Conservation (phyloP, 2,113 vertebrate species). For the Coreoperca whiteheadi region DNA sequence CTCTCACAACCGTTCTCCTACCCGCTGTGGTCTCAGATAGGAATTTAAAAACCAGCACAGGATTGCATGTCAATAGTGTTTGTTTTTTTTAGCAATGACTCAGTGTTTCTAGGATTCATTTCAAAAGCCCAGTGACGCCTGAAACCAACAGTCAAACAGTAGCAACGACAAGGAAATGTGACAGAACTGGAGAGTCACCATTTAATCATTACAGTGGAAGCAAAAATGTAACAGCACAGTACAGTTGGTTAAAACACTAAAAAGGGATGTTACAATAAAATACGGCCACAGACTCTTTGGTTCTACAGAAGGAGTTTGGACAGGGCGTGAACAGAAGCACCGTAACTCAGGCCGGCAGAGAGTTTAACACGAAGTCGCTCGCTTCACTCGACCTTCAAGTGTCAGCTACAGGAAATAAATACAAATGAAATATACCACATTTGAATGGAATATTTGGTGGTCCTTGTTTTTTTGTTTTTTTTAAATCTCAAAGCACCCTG, state of each 20-base stretch:
- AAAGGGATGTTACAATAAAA: constrained; percentile 68
- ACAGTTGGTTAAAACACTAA: constrained; percentile 75
- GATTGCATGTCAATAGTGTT: not conserved
- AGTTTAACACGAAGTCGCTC: constrained; percentile 67
- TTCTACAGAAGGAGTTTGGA: constrained; percentile 61
- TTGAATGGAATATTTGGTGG: constrained; percentile 76
- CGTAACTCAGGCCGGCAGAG: constrained; percentile 61
- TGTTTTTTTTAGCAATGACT: fast-evolving
- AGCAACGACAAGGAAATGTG: constrained; percentile 65
- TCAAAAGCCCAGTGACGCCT: not conserved
- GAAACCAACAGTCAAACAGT: constrained; percentile 42
- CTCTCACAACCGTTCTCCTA: constrained; percentile 54
- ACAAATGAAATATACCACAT: constrained; percentile 83
- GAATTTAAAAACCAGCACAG: not conserved
- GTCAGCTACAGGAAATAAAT: constrained; percentile 81
- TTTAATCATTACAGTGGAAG: constrained; percentile 82
- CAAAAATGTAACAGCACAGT: constrained; percentile 77
- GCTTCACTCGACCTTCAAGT: constrained; percentile 53
- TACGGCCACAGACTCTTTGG: constrained; percentile 75
- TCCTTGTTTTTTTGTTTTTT: constrained; percentile 61
- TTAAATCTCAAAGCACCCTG: constrained; percentile 81
- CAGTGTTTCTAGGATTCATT: not conserved
- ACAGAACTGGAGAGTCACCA: constrained; percentile 78
- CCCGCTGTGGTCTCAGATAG: constrained; percentile 45
- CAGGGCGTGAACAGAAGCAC: constrained; percentile 72